Base-by-base conservation (phyloP, 2,113 vertebrate genomes). In the Ammodytes dubius region DNA sequence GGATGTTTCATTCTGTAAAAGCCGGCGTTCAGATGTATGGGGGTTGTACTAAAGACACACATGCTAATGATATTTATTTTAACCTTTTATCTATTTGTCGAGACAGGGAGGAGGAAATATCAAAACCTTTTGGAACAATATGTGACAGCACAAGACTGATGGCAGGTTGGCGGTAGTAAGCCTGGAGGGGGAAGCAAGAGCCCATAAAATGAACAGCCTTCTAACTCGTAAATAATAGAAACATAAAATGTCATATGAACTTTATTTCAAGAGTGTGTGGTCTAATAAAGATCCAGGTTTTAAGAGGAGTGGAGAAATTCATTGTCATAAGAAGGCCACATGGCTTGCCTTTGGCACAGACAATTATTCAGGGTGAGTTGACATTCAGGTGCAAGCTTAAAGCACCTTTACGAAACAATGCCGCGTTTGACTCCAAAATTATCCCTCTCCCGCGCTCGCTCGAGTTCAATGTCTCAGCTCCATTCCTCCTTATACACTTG, bases 221-320 rank as follows among this genome's bases (percentile, higher is more conserved):
- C 77, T 90, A 66, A 70, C 88, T 95, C 93, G 90, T 95, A 95
- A 96, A 96, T 94, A 96, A 96, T 81, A 93, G 83, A 95, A 96
- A 94, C 87, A 95, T 95, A 96, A 96, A 93, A 96, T 83, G 58
- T 94, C 92, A 89, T 76, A 91, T 89, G 91, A 96, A 95, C 92
- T 96, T 97, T 95, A 94, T 95, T 95, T 95, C 95, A 92, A 84
- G 84, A 86, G 80, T 92, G 87, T 87, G 87, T 87, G 90, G 89
- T 88, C 94, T 94, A 96, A 95, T 94, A 94, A 95, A 95, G 94
- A 95, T 88, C 81, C 66, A 85, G 89, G 91, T 95, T 95, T 91
- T 94, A 95, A 94, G 91, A 92, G 88, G 77, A 93, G 92, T 86
- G 84, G 77, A 88, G 95, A 94, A 91, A 79, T 87, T 90, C 85